Percentiles rank a stretch among this genome's conserved stretches.
These are phyloP conservation scores for Caenorhabditis tropicalis DNA, from an alignment of 1,140 invertebrate genomes.

Conservation along the genomic window DNA sequence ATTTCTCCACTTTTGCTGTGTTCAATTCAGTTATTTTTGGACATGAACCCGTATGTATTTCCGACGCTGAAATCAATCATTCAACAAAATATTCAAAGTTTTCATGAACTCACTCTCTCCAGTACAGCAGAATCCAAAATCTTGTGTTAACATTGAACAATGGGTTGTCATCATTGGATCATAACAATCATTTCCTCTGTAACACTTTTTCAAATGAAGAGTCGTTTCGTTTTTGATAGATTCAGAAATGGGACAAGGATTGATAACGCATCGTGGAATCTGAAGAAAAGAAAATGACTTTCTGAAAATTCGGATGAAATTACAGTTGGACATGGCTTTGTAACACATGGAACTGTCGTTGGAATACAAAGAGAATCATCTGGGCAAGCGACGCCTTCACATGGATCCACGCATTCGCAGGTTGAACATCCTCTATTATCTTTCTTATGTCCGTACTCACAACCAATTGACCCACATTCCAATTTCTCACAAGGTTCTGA, in stretches of 20 bases:
- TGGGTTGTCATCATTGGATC: constrained; percentile 18
- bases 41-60: constrained; percentile 55
- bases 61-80: constrained; percentile 37
- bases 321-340: constrained; percentile 31
- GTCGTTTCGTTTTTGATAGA: constrained; percentile 45
- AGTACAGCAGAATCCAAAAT: constrained; percentile 20
- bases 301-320: constrained; percentile 39
- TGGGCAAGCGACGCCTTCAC: constrained; percentile 60
- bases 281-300: constrained; percentile 49
- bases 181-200: neutral
- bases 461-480: constrained; percentile 34
- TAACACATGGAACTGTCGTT: constrained; percentile 60
- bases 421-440: constrained; percentile 62
- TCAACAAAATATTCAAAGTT: neutral
- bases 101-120: neutral
- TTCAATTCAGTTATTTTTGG: constrained; percentile 45
- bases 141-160: neutral
- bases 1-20: constrained; percentile 18
- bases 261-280: constrained; percentile 62
- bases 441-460: constrained; percentile 62
- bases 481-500: constrained; percentile 25
- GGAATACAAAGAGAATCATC: constrained; percentile 61
- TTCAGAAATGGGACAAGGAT: constrained; percentile 55
- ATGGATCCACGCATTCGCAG: constrained; percentile 65
- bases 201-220: neutral